A percentile compares a stretch with the other conserved stretches of the same genome.
Evolutionary conservation across 2,113 vertebrate species (phyloP).

Genomic region (Indicator maculatus): DNA sequence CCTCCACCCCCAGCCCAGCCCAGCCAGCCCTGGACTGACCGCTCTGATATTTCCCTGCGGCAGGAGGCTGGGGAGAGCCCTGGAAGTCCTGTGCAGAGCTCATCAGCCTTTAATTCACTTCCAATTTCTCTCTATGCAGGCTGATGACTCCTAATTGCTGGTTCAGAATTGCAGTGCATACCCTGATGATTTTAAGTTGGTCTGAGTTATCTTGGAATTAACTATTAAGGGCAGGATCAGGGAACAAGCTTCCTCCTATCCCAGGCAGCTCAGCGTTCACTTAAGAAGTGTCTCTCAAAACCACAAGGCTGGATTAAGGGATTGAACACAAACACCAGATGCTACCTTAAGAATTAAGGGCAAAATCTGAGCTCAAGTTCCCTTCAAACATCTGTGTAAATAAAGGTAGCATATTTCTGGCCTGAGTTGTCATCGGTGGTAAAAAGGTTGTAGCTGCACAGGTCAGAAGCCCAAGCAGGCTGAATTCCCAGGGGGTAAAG

Average conservation of each 20-base stretch:
- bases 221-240: background rate
- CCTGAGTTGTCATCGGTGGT: background rate
- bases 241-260: background rate
- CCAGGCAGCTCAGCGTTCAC: background rate
- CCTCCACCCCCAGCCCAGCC: background rate
- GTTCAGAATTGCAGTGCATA: background rate
- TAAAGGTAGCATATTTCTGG: background rate
- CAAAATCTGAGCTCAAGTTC: background rate
- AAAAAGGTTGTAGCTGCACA: background rate
- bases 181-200: background rate
- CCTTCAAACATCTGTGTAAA: constrained; percentile 14
- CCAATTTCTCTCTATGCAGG: background rate
- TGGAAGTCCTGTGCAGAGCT: background rate
- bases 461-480: background rate
- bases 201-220: background rate
- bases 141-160: background rate
- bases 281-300: background rate
- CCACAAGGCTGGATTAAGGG: constrained; percentile 6
- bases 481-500: background rate
- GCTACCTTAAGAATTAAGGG: constrained; percentile 22
- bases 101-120: background rate
- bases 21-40: background rate
- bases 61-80: background rate
- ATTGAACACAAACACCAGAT: background rate
- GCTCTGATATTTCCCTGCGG: background rate